phyloP scores from a whole-genome alignment of 2,113 vertebrate species.

The Gobio gobio region DNA sequence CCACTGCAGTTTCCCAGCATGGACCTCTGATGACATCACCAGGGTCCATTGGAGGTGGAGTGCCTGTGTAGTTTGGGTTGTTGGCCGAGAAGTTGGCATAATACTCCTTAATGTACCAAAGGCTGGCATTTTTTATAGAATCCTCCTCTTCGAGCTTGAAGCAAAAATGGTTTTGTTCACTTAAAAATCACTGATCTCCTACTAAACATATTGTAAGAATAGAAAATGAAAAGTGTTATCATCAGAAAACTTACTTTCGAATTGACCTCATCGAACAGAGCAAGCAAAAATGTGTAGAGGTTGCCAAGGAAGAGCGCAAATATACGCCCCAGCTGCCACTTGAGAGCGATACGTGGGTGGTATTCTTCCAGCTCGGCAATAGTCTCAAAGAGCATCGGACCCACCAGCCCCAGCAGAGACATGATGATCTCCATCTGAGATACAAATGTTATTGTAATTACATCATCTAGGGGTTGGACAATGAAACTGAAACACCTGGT shows the following conservation, averaged over 20 bases:
- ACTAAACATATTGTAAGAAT: background rate
- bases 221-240: background rate
- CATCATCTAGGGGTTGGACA: background rate
- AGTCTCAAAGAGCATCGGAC: conserved; percentile 95
- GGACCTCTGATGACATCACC: conserved; percentile 92
- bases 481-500: background rate
- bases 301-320: conserved; percentile 97
- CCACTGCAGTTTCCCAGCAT: conserved; percentile 97
- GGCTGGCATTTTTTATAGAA: conserved; percentile 84
- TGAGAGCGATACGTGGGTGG: conserved; percentile 93
- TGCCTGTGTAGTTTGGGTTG: conserved; percentile 71
- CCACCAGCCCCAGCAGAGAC: conserved; percentile 93
- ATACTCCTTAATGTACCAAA: conserved; percentile 84
- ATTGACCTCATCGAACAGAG: conserved; percentile 96
- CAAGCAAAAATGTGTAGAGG: conserved; percentile 94
- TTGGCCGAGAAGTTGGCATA: conserved; percentile 78
- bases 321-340: conserved; percentile 97
- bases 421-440: conserved; percentile 78
- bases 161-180: conserved; percentile 40
- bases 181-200: background rate
- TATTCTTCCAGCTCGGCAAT: conserved; percentile 95
- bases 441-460: conserved; percentile 4
- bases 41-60: conserved; percentile 82
- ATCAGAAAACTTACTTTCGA: conserved; percentile 80
- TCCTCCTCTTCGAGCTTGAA: conserved; percentile 85